Evolutionary conservation across 2,797 vertebrate genomes (phyloP).

Genomic region (Premnoplex brunnescens): DNA sequence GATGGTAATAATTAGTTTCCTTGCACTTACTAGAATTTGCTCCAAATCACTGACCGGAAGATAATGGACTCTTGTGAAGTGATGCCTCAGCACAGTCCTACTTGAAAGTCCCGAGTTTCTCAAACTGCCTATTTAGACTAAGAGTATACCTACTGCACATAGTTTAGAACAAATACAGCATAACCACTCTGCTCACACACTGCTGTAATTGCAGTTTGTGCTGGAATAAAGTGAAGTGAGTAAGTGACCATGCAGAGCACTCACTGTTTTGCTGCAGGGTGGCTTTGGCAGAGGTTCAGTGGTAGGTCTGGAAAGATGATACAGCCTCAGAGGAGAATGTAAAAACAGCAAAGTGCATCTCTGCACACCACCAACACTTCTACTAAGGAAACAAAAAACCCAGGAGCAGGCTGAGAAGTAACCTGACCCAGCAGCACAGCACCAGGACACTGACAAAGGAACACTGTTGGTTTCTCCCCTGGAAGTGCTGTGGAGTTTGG

Average conservation of each 20-base stretch:
- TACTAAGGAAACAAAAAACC: not conserved
- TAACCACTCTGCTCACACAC: not conserved
- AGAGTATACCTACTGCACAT: not conserved
- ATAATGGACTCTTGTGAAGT: not conserved
- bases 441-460: not conserved
- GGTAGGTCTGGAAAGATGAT: not conserved
- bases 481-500: too few relatives aligned
- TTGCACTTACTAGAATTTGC: not conserved
- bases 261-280: not conserved
- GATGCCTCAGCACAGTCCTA: not conserved
- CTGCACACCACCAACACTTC: too few relatives aligned
- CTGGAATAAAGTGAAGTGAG: not conserved
- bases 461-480: not conserved
- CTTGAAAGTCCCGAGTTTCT: not conserved
- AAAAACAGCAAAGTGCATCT: too few relatives aligned
- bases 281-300: not conserved
- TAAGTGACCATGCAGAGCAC: not conserved
- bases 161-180: not conserved
- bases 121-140: not conserved
- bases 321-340: not conserved
- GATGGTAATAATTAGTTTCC: not conserved
- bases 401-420: not conserved
- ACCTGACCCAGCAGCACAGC: not conserved
- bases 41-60: not conserved
- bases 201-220: not conserved